phyloP scores from a whole-genome alignment of 2,888 invertebrate species.

The Leptothorax acervorum region DNA sequence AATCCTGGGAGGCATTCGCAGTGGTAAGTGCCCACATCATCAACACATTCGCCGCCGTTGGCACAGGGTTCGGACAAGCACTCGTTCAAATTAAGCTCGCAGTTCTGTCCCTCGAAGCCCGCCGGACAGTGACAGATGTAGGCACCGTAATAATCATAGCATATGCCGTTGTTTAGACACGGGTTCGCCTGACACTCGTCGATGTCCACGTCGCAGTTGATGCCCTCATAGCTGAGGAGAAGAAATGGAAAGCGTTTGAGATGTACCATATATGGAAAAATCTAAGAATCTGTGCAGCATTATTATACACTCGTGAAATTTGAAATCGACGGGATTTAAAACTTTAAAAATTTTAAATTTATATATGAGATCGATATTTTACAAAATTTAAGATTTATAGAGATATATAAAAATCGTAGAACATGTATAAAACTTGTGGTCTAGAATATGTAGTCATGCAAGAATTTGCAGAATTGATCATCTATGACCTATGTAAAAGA shows the following conservation, averaged over 20 bases:
- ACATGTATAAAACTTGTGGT: neutral
- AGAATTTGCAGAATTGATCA: neutral
- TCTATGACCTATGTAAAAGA: neutral
- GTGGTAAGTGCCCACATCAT: slow-evolving; percentile 87
- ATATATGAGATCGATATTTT: neutral
- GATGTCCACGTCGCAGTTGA: slow-evolving; percentile 91
- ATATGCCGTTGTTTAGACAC: slow-evolving; percentile 91
- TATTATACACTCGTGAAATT: neutral
- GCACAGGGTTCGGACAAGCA: slow-evolving; percentile 88
- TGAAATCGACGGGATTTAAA: neutral
- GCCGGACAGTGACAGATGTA: slow-evolving; percentile 92
- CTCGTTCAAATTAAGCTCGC: slow-evolving; percentile 89
- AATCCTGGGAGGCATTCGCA: slow-evolving; percentile 87
- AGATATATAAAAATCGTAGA: neutral
- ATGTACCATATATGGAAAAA: neutral
- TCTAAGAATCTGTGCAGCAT: neutral
- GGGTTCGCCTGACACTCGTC: slow-evolving; percentile 92
- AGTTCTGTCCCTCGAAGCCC: slow-evolving; percentile 93
- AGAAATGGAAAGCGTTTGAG: neutral
- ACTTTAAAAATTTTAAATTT: neutral
- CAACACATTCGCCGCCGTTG: slow-evolving; percentile 88
- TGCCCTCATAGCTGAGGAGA: slow-evolving; percentile 89
- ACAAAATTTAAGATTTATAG: neutral
- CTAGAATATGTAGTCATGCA: neutral
- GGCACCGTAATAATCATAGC: slow-evolving; percentile 94